These are phyloP conservation scores for Rostratula benghalensis DNA, from an alignment of 2,113 vertebrate genomes.

Conservation along the genomic window DNA sequence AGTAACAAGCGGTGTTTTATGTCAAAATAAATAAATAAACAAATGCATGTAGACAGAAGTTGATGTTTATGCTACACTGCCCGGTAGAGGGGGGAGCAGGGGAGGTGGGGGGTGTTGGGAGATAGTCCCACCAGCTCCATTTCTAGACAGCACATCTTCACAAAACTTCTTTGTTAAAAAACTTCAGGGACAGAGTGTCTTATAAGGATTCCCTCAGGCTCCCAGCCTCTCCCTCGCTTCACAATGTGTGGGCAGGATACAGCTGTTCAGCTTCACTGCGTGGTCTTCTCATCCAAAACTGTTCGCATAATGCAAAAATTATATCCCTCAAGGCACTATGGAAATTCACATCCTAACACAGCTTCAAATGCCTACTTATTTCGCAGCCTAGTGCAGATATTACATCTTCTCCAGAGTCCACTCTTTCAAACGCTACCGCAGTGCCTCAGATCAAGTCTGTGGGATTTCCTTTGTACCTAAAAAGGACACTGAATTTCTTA, in stretches of 20 bases:
- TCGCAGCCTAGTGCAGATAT: conserved; percentile 23
- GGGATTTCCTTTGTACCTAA: not conserved
- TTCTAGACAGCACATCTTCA: not conserved
- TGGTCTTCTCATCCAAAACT: conserved; percentile 52
- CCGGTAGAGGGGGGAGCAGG: fast-evolving
- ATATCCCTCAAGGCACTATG: conserved; percentile 49
- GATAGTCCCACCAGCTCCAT: not conserved
- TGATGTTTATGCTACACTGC: not conserved
- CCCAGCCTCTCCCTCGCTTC: conserved; percentile 46
- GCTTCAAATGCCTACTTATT: conserved; percentile 48
- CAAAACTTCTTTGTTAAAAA: conserved; percentile 39
- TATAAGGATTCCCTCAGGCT: conserved; percentile 30
- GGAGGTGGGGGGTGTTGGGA: too few relatives aligned
- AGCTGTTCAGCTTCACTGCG: conserved; percentile 50
- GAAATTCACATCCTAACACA: conserved; percentile 48
- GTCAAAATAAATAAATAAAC: conserved; percentile 50
- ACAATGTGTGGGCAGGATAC: conserved; percentile 62
- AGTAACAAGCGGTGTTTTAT: not conserved
- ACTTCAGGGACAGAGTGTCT: not conserved
- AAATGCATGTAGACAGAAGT: not conserved
- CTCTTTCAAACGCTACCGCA: not conserved
- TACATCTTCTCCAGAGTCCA: not conserved
- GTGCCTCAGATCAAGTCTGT: not conserved
- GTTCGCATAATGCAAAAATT: conserved; percentile 39
- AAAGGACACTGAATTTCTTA: not conserved